Conservation (phyloP, 2,888 invertebrate genomes). For the Mythimna vitellina region DNA sequence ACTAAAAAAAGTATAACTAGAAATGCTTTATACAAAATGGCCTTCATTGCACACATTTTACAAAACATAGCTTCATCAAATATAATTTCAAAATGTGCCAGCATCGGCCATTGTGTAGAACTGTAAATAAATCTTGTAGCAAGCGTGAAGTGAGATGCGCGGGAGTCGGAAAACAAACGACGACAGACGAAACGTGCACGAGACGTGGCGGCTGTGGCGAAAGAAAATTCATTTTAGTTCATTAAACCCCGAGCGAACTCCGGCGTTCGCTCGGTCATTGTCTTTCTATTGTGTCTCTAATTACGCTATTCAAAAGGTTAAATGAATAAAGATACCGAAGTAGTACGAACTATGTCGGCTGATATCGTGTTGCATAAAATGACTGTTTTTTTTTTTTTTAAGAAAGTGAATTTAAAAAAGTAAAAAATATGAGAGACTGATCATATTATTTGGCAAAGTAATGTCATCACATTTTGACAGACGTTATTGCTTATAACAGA, state of each 20-base stretch:
- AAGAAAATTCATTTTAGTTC: slow-evolving; percentile 20
- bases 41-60: slow-evolving; percentile 33
- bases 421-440: too few species aligned
- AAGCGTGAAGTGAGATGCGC: slow-evolving; percentile 62
- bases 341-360: not conserved
- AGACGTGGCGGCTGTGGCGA: slow-evolving; percentile 73
- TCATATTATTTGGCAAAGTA: too few species aligned
- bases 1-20: slow-evolving; percentile 24
- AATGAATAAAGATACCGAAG: not conserved
- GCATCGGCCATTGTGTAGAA: slow-evolving; percentile 28
- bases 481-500: too few species aligned
- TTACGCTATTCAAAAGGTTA: too few species aligned
- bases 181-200: slow-evolving; percentile 75
- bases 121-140: slow-evolving; percentile 31
- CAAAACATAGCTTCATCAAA: not conserved
- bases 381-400: too few species aligned
- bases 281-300: too few species aligned
- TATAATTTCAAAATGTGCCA: slow-evolving; percentile 24
- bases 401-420: too few species aligned
- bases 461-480: too few species aligned
- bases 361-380: not conserved
- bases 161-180: slow-evolving; percentile 59
- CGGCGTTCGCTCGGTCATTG: too few species aligned
- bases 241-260: too few species aligned
- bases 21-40: slow-evolving; percentile 14